Evolutionary conservation across 2,797 vertebrate genomes (phyloP).

Genomic region (Neosalanx taihuensis): DNA sequence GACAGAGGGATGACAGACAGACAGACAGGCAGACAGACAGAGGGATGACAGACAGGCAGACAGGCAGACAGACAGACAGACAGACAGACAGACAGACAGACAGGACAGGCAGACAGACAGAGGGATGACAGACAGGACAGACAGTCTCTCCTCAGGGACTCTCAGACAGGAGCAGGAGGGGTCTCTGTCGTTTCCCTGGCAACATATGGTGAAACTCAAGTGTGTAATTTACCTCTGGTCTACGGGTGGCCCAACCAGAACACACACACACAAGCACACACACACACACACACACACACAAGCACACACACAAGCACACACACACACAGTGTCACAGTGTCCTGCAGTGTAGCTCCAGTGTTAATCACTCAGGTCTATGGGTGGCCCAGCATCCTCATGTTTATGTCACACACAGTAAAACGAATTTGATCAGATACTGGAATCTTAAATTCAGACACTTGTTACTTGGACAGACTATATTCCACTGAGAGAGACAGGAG

Average conservation of each 20-base stretch:
- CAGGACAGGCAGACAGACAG: too few species aligned
- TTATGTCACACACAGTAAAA: constrained; percentile 44
- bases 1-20: not conserved
- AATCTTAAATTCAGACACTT: not conserved
- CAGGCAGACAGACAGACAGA: not conserved
- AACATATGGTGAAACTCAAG: constrained; percentile 77
- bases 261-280: constrained; percentile 28
- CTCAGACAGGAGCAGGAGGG: constrained; percentile 63
- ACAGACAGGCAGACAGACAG: not conserved
- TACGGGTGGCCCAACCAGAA: constrained; percentile 63
- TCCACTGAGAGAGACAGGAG: constrained; percentile 23
- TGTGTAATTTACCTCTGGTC: constrained; percentile 74
- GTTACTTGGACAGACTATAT: constrained; percentile 28
- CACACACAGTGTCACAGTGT: too few species aligned
- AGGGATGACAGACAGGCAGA: too few species aligned
- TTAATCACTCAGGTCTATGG: constrained; percentile 72
- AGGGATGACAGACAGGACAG: constrained; percentile 70
- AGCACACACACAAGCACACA: too few species aligned
- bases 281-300: too few species aligned
- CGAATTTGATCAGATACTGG: too few species aligned
- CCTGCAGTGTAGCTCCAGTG: constrained; percentile 43
- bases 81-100: not conserved
- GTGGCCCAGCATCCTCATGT: constrained; percentile 67
- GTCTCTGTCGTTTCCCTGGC: constrained; percentile 65
- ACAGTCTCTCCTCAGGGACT: constrained; percentile 58